Base-by-base conservation (phyloP, 2,113 vertebrate genomes). In the Ophiodon elongatus region DNA sequence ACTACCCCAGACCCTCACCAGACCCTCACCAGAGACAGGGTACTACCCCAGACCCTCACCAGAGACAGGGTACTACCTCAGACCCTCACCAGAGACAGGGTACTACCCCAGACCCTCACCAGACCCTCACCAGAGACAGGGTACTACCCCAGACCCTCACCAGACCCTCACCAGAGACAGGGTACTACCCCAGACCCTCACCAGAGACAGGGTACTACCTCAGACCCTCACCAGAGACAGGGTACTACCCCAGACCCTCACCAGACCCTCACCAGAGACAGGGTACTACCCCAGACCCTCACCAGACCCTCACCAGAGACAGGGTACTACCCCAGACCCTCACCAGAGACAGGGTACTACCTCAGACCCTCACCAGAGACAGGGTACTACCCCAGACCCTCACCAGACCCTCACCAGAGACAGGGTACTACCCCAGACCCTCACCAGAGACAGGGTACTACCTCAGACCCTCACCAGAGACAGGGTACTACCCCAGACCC, bases 111-210 rank as follows among this genome's bases (percentile, higher is more conserved):
- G 63, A 66, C 37, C 63, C 33, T n/a, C n/a, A n/a, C n/a, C n/a
- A n/a, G n/a, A n/a, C n/a, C n/a, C n/a, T n/a, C 4, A 39, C 60
- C 59, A 8, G 59, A 88, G 4, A 33, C 33, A 33, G n/a, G 89
- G 98, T 99, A 6, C 13, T 7, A 6, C 93, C 47, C 47, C 6
- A 50, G n/a, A n/a, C n/a, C n/a, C n/a, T n/a, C n/a, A n/a, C 0
- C 98, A 99, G 91, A 99, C 97, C 0, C 96, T 99, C 67, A 99
- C 98, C 69, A 94, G 98, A 89, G 98, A 99, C 89, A 89, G 98
- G 89, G 98, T 99, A 90, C 94, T 84, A n/a, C n/a, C 7, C 14
- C 2, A 8, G 2, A 4, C 65, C 45, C 15, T 47, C 39, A 41
- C 39, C 43, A 45, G 43, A 8, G 43, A 45, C 43, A 45, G 43